Percentiles rank a stretch among this genome's conserved stretches.
Evolutionary conservation across 2,888 invertebrate genomes (phyloP).

Genomic region (Leptopterna dolabrata): DNA sequence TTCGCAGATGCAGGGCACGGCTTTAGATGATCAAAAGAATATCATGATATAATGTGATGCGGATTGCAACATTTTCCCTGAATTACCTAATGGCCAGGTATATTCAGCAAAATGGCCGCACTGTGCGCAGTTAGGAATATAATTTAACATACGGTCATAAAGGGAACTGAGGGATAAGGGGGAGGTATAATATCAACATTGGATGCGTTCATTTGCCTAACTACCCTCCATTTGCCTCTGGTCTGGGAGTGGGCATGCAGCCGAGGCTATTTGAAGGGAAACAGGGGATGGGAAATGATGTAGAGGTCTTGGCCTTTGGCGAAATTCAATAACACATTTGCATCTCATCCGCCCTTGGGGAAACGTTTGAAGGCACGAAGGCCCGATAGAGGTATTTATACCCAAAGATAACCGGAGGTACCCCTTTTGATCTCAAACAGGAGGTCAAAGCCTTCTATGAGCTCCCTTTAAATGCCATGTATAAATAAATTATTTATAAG

Average conservation of each 20-base stretch:
- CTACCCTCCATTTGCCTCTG: slow-evolving; percentile 9
- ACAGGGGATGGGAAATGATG: neutral
- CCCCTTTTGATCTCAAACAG: slow-evolving; percentile 9
- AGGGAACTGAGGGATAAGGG: neutral
- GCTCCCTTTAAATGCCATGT: neutral
- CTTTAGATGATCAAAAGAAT: too few relatives aligned
- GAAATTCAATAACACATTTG: slow-evolving; percentile 44
- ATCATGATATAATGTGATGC: neutral
- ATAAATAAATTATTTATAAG: slow-evolving; percentile 29
- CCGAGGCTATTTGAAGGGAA: neutral
- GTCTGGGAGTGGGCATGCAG: neutral
- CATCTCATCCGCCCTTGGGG: slow-evolving; percentile 16
- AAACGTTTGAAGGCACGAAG: neutral
- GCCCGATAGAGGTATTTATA: slow-evolving; percentile 27
- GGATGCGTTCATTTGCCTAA: slow-evolving; percentile 47
- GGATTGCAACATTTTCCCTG: neutral
- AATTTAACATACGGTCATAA: slow-evolving; percentile 13
- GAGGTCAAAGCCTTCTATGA: neutral
- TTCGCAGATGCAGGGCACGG: too few relatives aligned
- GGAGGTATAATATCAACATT: slow-evolving; percentile 30
- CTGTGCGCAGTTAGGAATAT: neutral
- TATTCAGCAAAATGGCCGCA: neutral
- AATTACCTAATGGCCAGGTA: neutral
- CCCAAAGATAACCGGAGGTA: slow-evolving; percentile 32
- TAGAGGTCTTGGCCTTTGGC: slow-evolving; percentile 4